Evolutionary conservation across 2,888 invertebrate genomes (phyloP).

Genomic region (Agrotis exclamationis): DNA sequence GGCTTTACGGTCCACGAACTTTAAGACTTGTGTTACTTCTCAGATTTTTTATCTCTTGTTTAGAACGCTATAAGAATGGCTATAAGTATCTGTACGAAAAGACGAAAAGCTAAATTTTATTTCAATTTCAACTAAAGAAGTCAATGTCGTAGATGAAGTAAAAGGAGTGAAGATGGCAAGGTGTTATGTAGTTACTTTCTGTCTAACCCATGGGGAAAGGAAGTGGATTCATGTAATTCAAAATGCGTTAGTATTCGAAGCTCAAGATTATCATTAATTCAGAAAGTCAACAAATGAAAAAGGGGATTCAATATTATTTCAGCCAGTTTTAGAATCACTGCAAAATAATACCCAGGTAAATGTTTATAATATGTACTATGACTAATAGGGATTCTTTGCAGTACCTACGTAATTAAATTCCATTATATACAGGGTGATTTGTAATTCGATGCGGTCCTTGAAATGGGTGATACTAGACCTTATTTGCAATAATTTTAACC

Average conservation of each 20-base stretch:
- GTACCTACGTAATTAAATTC: not conserved
- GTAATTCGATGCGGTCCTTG: no score
- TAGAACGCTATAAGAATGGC: slow-evolving; percentile 3
- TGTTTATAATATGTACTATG: not conserved
- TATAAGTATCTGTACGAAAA: not conserved
- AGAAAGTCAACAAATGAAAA: not conserved
- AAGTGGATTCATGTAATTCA: not conserved
- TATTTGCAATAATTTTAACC: no score
- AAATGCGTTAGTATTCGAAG: no score
- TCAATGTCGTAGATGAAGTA: not conserved
- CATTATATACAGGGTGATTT: no score
- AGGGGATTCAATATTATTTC: not conserved
- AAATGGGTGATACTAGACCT: no score
- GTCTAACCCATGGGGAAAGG: no score
- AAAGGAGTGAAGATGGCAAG: not conserved
- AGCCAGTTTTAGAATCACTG: not conserved
- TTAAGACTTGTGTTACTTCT: slow-evolving; percentile 5
- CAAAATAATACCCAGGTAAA: not conserved
- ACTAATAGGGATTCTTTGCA: slow-evolving; percentile 29
- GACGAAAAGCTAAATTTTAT: not conserved
- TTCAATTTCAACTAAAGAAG: not conserved
- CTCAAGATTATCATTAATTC: not conserved
- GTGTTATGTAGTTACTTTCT: no score
- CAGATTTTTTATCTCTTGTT: slow-evolving; percentile 15
- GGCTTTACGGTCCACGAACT: slow-evolving; percentile 62